Evolutionary conservation across 2,797 vertebrate species (phyloP).

Genomic region (Glyptemys insculpta): DNA sequence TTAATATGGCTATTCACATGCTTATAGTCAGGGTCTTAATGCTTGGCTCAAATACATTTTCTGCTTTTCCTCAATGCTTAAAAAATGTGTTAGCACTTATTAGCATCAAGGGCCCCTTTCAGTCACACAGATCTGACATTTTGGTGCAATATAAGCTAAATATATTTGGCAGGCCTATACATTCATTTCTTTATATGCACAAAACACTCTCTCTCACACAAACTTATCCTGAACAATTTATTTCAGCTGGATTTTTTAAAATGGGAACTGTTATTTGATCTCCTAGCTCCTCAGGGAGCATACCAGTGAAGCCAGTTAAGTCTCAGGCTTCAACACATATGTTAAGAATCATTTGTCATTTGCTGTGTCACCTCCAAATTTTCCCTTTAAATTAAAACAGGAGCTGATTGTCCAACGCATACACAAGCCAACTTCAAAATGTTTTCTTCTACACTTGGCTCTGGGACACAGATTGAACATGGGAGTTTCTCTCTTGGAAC

Average conservation of each 20-base stretch:
- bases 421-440: rapidly evolving
- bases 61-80: slow-evolving; percentile 18
- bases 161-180: slow-evolving; percentile 22
- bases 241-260: not conserved
- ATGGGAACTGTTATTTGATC: not conserved
- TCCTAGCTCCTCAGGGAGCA: not conserved
- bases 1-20: not conserved
- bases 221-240: not conserved
- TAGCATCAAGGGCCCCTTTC: slow-evolving; percentile 63
- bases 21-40: slow-evolving; percentile 24
- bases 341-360: not conserved
- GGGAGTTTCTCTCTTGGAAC: not conserved
- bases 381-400: rapidly evolving
- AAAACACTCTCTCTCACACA: rapidly evolving
- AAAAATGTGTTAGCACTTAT: slow-evolving; percentile 64
- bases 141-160: slow-evolving; percentile 62
- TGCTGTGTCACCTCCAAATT: rapidly evolving
- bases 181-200: slow-evolving; percentile 31
- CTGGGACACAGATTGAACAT: not conserved
- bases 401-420: not conserved
- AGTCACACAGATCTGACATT: slow-evolving; percentile 59
- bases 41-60: not conserved
- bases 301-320: rapidly evolving
- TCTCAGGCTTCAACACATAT: not conserved
- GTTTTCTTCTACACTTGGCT: not conserved